A percentile compares a stretch with the other conserved stretches of the same genome.
Conservation (phyloP, 2,797 vertebrate genomes). For the Cygnus olor region DNA sequence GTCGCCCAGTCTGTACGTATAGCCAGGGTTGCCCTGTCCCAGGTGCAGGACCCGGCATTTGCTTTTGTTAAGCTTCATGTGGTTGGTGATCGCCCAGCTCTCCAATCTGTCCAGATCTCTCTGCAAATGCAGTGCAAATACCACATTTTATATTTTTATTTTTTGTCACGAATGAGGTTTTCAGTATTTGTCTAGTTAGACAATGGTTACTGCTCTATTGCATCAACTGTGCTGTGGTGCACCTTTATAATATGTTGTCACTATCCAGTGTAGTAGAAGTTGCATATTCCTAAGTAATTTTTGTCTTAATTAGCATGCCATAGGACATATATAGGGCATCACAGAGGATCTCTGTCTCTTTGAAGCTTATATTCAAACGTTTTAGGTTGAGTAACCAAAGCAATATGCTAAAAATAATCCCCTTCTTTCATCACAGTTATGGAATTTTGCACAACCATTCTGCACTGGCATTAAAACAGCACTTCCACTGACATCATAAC, state of each 20-base stretch:
- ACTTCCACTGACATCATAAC: conserved; percentile 37
- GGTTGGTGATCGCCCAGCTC: too few relatives aligned
- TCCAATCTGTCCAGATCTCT: too few relatives aligned
- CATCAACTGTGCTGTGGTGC: fast-evolving
- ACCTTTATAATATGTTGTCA: fast-evolving
- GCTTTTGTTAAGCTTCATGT: too few relatives aligned
- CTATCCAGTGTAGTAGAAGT: fast-evolving
- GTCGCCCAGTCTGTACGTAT: too few relatives aligned
- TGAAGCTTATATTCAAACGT: not conserved
- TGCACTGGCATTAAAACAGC: conserved; percentile 16
- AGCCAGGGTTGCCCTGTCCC: too few relatives aligned
- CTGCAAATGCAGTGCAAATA: not conserved
- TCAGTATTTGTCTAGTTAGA: not conserved
- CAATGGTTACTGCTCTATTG: not conserved
- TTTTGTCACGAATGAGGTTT: not conserved
- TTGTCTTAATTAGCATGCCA: not conserved
- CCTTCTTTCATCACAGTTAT: not conserved
- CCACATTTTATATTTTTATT: fast-evolving
- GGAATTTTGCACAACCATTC: not conserved
- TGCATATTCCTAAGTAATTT: not conserved
- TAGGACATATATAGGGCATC: not conserved
- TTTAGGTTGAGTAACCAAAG: not conserved
- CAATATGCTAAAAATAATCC: not conserved
- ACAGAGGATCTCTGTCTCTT: not conserved
- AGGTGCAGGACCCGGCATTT: too few relatives aligned